Percentiles rank a stretch among this genome's conserved stretches.
These are phyloP conservation scores for Balanococcus diminutus DNA, from an alignment of 2,888 invertebrate genomes.

Conservation along the genomic window DNA sequence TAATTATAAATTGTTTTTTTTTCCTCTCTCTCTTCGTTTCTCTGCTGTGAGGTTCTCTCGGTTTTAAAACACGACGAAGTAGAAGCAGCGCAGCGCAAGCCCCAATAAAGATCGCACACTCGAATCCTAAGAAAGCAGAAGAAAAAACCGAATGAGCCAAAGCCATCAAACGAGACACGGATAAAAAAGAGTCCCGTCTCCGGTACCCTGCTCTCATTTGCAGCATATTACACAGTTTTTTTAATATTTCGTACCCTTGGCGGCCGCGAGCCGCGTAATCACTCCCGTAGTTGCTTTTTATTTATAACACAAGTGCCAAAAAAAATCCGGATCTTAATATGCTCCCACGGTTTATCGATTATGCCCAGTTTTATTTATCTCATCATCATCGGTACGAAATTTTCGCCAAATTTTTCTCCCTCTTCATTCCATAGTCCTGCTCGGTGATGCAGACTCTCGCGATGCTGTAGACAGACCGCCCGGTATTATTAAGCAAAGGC, in stretches of 20 bases:
- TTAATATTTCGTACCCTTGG: constrained; percentile 22
- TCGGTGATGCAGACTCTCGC: too few species aligned
- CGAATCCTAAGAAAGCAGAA: background rate
- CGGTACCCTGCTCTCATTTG: background rate
- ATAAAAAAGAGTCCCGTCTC: background rate
- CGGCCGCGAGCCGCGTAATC: background rate
- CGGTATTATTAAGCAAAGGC: too few species aligned
- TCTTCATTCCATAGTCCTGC: background rate
- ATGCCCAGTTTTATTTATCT: background rate
- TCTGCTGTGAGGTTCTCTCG: background rate
- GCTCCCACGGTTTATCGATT: constrained; percentile 6
- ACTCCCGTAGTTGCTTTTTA: background rate
- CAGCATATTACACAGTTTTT: background rate
- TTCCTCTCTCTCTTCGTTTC: background rate
- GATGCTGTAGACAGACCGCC: too few species aligned
- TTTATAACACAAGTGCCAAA: constrained; percentile 7
- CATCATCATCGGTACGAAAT: too few species aligned
- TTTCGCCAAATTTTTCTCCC: background rate
- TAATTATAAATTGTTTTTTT: constrained; percentile 52
- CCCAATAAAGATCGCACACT: background rate
- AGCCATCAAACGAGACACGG: constrained; percentile 16
- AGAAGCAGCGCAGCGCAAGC: background rate
- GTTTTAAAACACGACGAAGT: constrained; percentile 7
- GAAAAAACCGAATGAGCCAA: background rate
- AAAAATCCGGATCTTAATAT: background rate